Percentiles rank a stretch among this genome's conserved stretches.
These are phyloP conservation scores for Disparrhopalites patrizii DNA, from an alignment of 2,888 invertebrate genomes.

Conservation along the genomic window DNA sequence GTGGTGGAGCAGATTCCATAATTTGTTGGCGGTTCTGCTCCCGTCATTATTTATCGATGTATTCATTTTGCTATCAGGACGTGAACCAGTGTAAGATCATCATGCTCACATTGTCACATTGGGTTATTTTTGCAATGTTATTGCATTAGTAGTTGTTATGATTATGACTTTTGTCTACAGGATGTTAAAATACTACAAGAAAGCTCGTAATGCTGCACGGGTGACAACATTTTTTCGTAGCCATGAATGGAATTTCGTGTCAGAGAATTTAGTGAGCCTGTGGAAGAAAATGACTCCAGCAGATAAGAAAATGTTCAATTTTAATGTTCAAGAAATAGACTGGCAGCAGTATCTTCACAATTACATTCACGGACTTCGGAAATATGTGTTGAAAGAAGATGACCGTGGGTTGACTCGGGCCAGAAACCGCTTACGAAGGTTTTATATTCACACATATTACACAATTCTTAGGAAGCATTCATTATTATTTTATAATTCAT, in stretches of 20 bases:
- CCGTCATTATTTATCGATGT: background rate
- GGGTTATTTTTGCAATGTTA: background rate
- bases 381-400: background rate
- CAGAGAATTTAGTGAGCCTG: background rate
- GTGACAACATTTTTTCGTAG: background rate
- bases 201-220: background rate
- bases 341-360: conserved; percentile 4
- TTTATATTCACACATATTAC: background rate
- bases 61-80: background rate
- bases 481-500: too few relatives aligned
- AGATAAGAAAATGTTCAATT: conserved; percentile 9
- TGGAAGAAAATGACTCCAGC: background rate
- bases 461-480: too few relatives aligned
- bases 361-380: conserved; percentile 11
- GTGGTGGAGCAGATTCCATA: background rate
- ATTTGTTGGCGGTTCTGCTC: background rate
- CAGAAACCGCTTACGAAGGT: background rate
- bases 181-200: conserved; percentile 2
- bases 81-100: background rate
- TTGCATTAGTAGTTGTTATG: too few relatives aligned
- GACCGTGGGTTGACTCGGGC: background rate
- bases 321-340: background rate
- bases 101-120: background rate
- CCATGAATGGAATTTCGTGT: background rate
- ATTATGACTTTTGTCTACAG: background rate